These are phyloP conservation scores for Cyrtodaria siliqua DNA, from an alignment of 2,888 invertebrate species.

Conservation along the genomic window DNA sequence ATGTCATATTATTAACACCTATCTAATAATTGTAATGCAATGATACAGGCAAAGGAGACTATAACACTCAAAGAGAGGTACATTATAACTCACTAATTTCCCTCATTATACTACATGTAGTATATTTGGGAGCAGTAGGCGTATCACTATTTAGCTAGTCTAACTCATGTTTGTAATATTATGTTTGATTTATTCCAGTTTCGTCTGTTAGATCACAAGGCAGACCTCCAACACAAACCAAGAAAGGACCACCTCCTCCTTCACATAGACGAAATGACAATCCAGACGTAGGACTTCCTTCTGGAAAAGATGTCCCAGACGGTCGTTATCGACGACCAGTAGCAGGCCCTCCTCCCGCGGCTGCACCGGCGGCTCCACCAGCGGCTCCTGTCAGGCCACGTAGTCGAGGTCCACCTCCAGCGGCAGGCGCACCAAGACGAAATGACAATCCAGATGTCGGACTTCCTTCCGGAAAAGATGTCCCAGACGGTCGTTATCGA, in stretches of 20 bases:
- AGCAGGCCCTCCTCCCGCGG: not conserved
- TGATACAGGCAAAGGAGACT: too few relatives aligned
- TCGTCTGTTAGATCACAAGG: slow-evolving; percentile 41
- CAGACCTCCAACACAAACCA: slow-evolving; percentile 35
- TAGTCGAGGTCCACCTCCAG: not conserved
- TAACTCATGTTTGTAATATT: too few relatives aligned
- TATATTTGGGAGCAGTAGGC: too few relatives aligned
- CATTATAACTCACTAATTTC: too few relatives aligned
- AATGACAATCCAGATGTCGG: slow-evolving; percentile 23
- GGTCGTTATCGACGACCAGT: slow-evolving; percentile 16
- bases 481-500: slow-evolving; percentile 16
- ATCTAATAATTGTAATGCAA: too few relatives aligned
- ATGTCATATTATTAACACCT: too few relatives aligned
- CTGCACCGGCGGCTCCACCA: too few relatives aligned
- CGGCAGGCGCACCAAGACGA: not conserved
- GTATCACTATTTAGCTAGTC: too few relatives aligned
- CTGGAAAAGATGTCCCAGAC: slow-evolving; percentile 17
- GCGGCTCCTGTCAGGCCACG: too few relatives aligned
- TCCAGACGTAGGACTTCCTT: slow-evolving; percentile 19
- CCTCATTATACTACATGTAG: too few relatives aligned
- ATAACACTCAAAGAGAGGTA: too few relatives aligned
- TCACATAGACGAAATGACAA: slow-evolving; percentile 4
- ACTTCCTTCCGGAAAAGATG: slow-evolving; percentile 12
- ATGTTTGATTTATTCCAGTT: slow-evolving; percentile 43
- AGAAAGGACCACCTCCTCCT: slow-evolving; percentile 36